Evolutionary conservation across 2,888 invertebrate species (phyloP).

Genomic region (Catocala sponsa): DNA sequence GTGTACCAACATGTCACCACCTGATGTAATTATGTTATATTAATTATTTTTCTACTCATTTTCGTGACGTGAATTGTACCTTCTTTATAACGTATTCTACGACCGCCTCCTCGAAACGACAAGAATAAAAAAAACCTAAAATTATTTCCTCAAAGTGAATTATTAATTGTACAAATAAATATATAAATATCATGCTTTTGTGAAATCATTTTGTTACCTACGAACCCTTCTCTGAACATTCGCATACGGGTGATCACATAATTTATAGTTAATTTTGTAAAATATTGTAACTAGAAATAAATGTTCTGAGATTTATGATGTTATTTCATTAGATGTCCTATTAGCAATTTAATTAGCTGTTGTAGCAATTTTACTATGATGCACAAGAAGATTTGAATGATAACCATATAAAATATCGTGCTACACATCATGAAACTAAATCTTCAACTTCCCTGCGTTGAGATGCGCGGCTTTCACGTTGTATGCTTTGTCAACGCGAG

Average conservation of each 20-base stretch:
- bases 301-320: conserved; percentile 43
- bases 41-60: conserved; percentile 19
- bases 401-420: too few species aligned
- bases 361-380: too few species aligned
- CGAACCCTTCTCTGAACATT: conserved; percentile 3
- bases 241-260: conserved; percentile 49
- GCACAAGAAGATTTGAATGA: too few species aligned
- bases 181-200: conserved; percentile 6
- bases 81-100: too few species aligned
- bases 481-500: too few species aligned
- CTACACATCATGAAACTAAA: too few species aligned
- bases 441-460: too few species aligned
- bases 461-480: too few species aligned
- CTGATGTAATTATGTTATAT: conserved; percentile 16
- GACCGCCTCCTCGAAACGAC: too few species aligned
- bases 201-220: background rate
- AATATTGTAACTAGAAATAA: conserved; percentile 65
- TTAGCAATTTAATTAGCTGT: background rate
- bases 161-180: conserved; percentile 11
- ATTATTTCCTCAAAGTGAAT: too few species aligned
- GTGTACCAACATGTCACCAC: conserved; percentile 12
- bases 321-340: conserved; percentile 9
- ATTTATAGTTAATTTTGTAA: conserved; percentile 64
- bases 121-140: too few species aligned
- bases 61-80: conserved; percentile 3